Percentiles rank a stretch among this genome's conserved stretches.
phyloP scores from a whole-genome alignment of 2,797 vertebrate species.

The Heteromormyrus szaboi region DNA sequence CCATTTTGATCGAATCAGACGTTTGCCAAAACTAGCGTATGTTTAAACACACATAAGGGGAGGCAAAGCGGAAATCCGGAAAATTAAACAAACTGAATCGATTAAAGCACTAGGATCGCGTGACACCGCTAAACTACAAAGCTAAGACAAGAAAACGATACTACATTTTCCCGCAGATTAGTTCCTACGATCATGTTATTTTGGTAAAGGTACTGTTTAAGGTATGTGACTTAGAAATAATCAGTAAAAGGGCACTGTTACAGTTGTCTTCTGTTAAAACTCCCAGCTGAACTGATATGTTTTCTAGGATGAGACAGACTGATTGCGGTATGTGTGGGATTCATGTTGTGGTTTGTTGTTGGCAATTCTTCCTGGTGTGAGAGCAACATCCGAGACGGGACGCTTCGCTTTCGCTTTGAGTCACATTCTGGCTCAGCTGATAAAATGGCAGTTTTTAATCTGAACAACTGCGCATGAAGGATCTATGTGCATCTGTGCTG shows the following conservation, averaged over 20 bases:
- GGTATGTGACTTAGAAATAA: background rate
- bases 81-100: background rate
- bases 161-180: background rate
- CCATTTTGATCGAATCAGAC: background rate
- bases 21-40: background rate
- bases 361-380: background rate
- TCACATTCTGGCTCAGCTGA: background rate
- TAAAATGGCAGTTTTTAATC: background rate
- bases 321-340: background rate
- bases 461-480: background rate
- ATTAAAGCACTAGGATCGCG: background rate
- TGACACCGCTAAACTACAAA: background rate
- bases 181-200: background rate
- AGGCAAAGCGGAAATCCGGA: background rate
- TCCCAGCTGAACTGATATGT: too few species aligned
- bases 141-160: background rate
- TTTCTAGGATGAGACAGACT: background rate
- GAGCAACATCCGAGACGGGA: background rate
- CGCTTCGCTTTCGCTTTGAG: background rate
- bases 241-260: background rate
- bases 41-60: background rate
- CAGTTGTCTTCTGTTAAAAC: background rate
- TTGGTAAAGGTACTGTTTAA: background rate
- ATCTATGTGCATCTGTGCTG: background rate
- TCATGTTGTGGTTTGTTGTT: background rate